Conservation (phyloP, 2,797 vertebrate genomes). For the Chelon auratus region DNA sequence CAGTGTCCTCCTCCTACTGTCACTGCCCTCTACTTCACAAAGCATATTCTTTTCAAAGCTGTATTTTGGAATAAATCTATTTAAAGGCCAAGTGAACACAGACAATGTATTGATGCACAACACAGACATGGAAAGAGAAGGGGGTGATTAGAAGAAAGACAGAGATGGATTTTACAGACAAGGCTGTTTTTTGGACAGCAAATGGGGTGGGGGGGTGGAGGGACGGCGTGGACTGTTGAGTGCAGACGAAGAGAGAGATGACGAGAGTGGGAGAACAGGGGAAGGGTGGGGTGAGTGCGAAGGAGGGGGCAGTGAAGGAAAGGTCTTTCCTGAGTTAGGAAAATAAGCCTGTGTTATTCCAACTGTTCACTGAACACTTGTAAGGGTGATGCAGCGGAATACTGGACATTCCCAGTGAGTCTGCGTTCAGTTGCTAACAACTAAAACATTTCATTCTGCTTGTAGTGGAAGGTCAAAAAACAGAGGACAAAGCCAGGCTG, state of each 20-base stretch:
- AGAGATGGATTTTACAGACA: slow-evolving; percentile 81
- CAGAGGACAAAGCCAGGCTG: slow-evolving; percentile 4
- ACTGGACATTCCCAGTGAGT: slow-evolving; percentile 44
- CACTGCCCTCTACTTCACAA: slow-evolving; percentile 76
- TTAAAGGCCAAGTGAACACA: slow-evolving; percentile 84
- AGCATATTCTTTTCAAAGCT: slow-evolving; percentile 77
- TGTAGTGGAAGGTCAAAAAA: slow-evolving; percentile 24
- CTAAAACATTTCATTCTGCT: slow-evolving; percentile 25
- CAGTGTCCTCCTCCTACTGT: slow-evolving; percentile 54
- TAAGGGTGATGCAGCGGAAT: slow-evolving; percentile 45
- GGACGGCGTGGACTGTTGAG: slow-evolving; percentile 70
- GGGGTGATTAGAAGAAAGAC: slow-evolving; percentile 43
- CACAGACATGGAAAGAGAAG: slow-evolving; percentile 69
- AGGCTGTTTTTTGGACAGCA: slow-evolving; percentile 78
- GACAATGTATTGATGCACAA: slow-evolving; percentile 80
- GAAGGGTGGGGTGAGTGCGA: slow-evolving; percentile 15
- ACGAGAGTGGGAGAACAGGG: slow-evolving; percentile 53
- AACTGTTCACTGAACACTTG: slow-evolving; percentile 68
- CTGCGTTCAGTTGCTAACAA: slow-evolving; percentile 21
- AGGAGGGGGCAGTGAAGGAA: slow-evolving; percentile 58
- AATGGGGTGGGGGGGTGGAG: slow-evolving; percentile 62
- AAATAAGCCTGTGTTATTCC: slow-evolving; percentile 75
- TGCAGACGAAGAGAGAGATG: slow-evolving; percentile 62
- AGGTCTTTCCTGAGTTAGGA: slow-evolving; percentile 72
- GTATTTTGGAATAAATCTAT: slow-evolving; percentile 82